phyloP scores from a whole-genome alignment of 2,888 invertebrate genomes.

The Pollenia labialis region DNA sequence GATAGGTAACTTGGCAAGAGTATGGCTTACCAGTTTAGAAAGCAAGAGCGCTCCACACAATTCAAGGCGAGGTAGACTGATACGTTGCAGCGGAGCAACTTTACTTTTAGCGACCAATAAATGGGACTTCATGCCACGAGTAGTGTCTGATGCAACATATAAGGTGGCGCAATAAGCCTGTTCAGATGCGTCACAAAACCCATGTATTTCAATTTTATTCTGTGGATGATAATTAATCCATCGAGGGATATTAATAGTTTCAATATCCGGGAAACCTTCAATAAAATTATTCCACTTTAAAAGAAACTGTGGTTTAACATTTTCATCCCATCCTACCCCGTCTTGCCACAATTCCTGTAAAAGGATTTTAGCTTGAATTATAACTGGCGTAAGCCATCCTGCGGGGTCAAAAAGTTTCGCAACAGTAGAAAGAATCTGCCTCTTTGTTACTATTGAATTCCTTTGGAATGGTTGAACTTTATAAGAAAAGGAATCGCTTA shows the following conservation, averaged over 20 bases:
- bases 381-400: constrained; percentile 23
- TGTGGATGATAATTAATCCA: background rate
- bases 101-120: background rate
- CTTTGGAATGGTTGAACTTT: background rate
- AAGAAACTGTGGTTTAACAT: background rate
- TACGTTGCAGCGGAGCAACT: background rate
- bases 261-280: background rate
- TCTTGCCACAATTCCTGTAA: constrained; percentile 11
- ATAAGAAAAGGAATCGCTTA: constrained; percentile 18
- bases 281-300: background rate
- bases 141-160: too few relatives aligned
- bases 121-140: background rate
- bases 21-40: background rate
- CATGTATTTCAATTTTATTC: background rate
- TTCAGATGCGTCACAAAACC: too few relatives aligned
- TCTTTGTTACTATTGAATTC: background rate
- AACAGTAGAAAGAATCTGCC: background rate
- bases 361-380: background rate
- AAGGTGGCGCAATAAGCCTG: too few relatives aligned
- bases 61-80: background rate
- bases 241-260: background rate
- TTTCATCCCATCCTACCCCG: background rate
- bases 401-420: constrained; percentile 27
- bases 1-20: background rate
- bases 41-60: background rate